Base-by-base conservation (phyloP, 30 jellyfish, hydroid and myxozoan genomes). In the Hydra vulgaris region DNA sequence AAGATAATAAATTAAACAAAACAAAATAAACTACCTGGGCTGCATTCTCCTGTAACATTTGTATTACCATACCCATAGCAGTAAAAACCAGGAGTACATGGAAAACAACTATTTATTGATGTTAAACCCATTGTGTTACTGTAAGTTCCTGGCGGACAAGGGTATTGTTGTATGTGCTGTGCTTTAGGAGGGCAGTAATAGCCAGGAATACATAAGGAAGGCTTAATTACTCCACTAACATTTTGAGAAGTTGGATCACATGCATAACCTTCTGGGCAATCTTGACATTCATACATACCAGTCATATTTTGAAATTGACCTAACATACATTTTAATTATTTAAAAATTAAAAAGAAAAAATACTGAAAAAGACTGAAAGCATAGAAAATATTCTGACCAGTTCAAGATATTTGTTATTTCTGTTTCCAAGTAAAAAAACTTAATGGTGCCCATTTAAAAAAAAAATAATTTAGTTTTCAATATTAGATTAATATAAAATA, bases 71-170 rank as follows among this genome's bases (percentile, higher is more conserved):
- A 79, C 7, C 93, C 95, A 25, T 53, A 74, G 56, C 98, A 92
- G 72, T 92, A 92, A 77, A 79, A 87, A 16, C 98, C 96, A 67
- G 88, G 84, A 18, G 87, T 85, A 76, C 98, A 92, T 20, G 89
- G 80, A 27, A 54, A n/a, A 74, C 98, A 92, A 40, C 87, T 95
- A 52, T 53, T 85, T 4, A 67, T 86, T 7, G 93, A 70, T 72
- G 85, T 76, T 81, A 86, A 73, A 0, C 98, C 96, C 52, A 81
- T 70, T 8, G 25, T 74, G 67, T 92, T 84, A 82, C 96, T 87
- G 84, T 74, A 92, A 20, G 95, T 79, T 19, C 96, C 98, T 5
- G 95, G 95, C 40, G 95, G 95, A 79, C 98, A 92, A 8, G 98
- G 96, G 71, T 55, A 76, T 88, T 92, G 96, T 27, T 91, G 26